Percentiles rank a stretch among this genome's conserved stretches.
Evolutionary conservation across 2,113 vertebrate species (phyloP).

Genomic region (Sylvia atricapilla): DNA sequence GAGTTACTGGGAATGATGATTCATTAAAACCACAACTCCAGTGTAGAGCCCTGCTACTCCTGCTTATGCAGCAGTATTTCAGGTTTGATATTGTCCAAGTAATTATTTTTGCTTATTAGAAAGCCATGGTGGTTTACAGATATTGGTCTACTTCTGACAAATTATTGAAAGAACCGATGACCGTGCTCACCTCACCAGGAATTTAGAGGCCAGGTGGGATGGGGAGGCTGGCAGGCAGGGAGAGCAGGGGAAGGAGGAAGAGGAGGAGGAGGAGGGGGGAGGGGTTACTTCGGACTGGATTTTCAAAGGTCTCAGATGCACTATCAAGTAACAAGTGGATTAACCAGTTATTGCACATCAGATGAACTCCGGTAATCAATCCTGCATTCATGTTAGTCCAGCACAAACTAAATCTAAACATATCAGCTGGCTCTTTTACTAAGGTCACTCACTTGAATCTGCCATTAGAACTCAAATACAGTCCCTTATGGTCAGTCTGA

Average conservation of each 20-base stretch:
- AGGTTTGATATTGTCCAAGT: not conserved
- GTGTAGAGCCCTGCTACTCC: accelerated
- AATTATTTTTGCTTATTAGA: not conserved
- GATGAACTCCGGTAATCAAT: not conserved
- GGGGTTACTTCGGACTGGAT: not conserved
- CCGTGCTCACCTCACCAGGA: not conserved
- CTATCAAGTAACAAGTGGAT: not conserved
- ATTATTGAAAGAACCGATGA: not conserved
- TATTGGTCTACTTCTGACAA: not conserved
- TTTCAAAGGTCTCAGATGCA: not conserved
- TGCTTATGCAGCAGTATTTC: not conserved
- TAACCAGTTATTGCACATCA: not conserved
- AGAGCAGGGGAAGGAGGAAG: not conserved
- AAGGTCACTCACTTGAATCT: not conserved
- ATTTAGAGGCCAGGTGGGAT: accelerated
- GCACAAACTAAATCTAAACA: not conserved
- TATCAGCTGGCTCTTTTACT: not conserved
- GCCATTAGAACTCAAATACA: not conserved
- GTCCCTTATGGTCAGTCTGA: not conserved
- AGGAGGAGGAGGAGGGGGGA: not conserved
- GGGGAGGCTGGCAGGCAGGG: accelerated
- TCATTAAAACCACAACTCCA: not conserved
- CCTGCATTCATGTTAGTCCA: not conserved
- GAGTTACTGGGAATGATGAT: not conserved
- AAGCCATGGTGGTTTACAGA: not conserved